Evolutionary conservation across 1,140 invertebrate species (phyloP).

Genomic region (Piezodorus guildinii): DNA sequence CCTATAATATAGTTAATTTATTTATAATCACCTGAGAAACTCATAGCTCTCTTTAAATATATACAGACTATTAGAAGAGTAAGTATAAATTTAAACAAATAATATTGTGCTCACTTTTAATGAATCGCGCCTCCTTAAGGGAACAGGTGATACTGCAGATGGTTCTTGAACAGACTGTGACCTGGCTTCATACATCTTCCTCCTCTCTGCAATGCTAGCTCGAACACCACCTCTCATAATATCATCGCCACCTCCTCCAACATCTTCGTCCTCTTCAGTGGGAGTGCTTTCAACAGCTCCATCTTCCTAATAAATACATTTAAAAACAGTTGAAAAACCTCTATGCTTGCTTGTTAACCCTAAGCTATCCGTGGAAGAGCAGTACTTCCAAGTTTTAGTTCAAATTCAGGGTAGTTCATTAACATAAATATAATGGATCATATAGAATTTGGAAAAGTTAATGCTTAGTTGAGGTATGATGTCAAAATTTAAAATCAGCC

Average conservation of each 20-base stretch:
- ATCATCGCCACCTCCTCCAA: slow-evolving; percentile 36
- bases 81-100: no score
- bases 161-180: slow-evolving; percentile 46
- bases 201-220: slow-evolving; percentile 62
- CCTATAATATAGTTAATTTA: neutral
- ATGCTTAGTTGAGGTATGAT: no score
- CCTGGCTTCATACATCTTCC: slow-evolving; percentile 60
- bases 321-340: no score
- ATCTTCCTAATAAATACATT: slow-evolving; percentile 15
- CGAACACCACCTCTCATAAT: slow-evolving; percentile 46
- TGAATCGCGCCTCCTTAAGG: slow-evolving; percentile 49
- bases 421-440: no score
- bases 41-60: no score
- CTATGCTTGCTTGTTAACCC: no score
- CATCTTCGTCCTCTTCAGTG: slow-evolving; percentile 3
- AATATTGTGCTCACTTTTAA: slow-evolving; percentile 35
- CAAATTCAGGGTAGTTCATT: no score
- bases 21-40: no score
- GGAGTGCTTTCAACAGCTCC: neutral
- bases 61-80: neutral
- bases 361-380: no score
- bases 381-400: no score
- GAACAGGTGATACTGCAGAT: slow-evolving; percentile 54
- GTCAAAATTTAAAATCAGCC: no score
- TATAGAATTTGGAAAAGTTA: no score